Conservation (phyloP, 2,797 vertebrate genomes). For the Pagetopsis macropterus region DNA sequence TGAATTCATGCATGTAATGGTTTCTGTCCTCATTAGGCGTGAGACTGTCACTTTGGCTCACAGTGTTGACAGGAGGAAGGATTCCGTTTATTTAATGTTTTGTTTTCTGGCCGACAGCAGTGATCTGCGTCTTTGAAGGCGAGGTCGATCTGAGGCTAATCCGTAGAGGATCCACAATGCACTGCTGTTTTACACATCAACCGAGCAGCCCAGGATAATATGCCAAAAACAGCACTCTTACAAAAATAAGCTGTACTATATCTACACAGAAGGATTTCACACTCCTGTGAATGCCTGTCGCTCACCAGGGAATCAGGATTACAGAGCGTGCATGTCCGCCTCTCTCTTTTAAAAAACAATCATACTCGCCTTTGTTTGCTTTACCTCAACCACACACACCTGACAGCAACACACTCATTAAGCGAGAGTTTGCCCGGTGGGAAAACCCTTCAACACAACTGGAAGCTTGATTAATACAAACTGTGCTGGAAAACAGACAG, state of each 20-base stretch:
- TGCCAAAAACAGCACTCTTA: constrained; percentile 22
- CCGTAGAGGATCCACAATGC: constrained; percentile 58
- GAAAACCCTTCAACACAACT: constrained; percentile 17
- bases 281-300: constrained; percentile 4
- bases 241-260: constrained; percentile 2
- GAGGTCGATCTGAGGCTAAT: constrained; percentile 64
- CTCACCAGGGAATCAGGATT: constrained; percentile 27
- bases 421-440: constrained; percentile 19
- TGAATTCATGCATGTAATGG: not conserved
- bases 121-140: constrained; percentile 45
- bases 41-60: constrained; percentile 4
- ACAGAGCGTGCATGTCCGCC: not conserved
- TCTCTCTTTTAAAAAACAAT: constrained; percentile 4
- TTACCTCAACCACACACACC: constrained; percentile 21
- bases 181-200: constrained; percentile 70
- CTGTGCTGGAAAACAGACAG: constrained; percentile 4
- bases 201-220: constrained; percentile 13
- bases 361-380: not conserved
- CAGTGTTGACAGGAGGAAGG: constrained; percentile 39
- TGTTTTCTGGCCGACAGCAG: constrained; percentile 34
- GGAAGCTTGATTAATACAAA: constrained; percentile 18
- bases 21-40: not conserved
- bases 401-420: constrained; percentile 21
- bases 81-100: constrained; percentile 28
- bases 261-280: constrained; percentile 17